These are phyloP conservation scores for Zoanthus sociatus DNA, from an alignment of 92 coral and sea anemone species.

Conservation along the genomic window DNA sequence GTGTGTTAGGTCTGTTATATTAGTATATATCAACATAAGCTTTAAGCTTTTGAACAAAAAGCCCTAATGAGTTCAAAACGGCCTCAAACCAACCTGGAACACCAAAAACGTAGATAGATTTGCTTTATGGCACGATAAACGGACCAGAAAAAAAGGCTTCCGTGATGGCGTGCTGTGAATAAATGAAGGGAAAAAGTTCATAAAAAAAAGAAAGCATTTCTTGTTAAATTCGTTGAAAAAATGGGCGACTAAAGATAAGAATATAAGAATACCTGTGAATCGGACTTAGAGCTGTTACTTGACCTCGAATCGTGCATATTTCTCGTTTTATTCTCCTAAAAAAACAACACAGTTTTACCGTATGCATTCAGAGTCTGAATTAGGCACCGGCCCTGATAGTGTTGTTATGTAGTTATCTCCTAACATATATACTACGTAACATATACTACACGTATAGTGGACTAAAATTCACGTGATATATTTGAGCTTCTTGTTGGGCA, in stretches of 20 bases:
- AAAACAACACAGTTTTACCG: neutral
- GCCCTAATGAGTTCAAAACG: neutral
- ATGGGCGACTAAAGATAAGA: neutral
- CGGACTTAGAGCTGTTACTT: constrained; percentile 17
- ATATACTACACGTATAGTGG: no score
- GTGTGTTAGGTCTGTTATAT: no score
- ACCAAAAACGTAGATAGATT: constrained; percentile 8
- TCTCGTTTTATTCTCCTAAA: neutral
- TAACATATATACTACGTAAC: no score
- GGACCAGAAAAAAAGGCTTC: constrained; percentile 31
- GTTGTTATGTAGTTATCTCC: no score
- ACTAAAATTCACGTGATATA: no score
- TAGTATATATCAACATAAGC: neutral
- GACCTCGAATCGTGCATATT: neutral
- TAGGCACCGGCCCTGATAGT: no score
- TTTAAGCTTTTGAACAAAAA: neutral
- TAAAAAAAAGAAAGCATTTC: neutral
- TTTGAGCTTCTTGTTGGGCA: no score
- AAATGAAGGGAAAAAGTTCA: neutral
- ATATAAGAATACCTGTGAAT: constrained; percentile 1
- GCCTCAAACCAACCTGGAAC: constrained; percentile 21
- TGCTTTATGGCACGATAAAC: constrained; percentile 13
- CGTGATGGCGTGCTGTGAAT: constrained; percentile 10
- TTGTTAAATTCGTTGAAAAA: neutral
- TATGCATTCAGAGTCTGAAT: neutral